Evolutionary conservation across 2,888 invertebrate species (phyloP), one percentile per base, ranked within the genome.

Genomic region (Venusia cambrica): DNA sequence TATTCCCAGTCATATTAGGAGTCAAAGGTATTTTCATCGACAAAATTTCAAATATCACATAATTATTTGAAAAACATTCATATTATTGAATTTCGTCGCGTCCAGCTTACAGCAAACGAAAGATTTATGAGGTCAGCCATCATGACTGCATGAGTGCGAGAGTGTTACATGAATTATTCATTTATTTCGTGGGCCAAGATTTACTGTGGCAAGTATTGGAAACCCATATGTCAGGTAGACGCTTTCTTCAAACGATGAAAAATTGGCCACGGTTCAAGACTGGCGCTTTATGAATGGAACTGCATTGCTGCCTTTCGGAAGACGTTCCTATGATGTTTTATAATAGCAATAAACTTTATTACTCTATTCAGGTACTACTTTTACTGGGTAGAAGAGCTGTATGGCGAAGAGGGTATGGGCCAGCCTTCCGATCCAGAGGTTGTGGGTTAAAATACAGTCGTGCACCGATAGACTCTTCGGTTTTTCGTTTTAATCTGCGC

Each of bases 161-260:
- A 29, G 18, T 18, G 26, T 34, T 17, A 10, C 5, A 25, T 47
- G 41, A 32, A 44, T 47, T 36, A 47, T 47, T 47, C 40, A 47
- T 40, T 32, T 32, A 34, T 18, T 36, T 27, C 9, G 15, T 14
- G 35, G 15, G 32, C 25, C 36, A 34, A 34, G 31, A 42, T 35
- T 36, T 31, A 33, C 26, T 25, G 38, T 22, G 38, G 34, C 38
- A 14, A 40, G 40, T 45, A 45, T 45, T 38, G 45, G 45, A 36
- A 41, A 45, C 27, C 46, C 46, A 42, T 46, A 42, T 37, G 46
- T 46, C 46, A 42, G 42, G 39, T 42, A 17, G 35, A 37, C 31
- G 31, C 18, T 29, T 30, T 42, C 31, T 38, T 33, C 16, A 26
- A 26, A 28, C 32, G 28, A 38, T 38, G 38, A 38, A 42, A 31